Evolutionary conservation across 2,888 invertebrate species (phyloP).

Genomic region (Tenthredo amoena): DNA sequence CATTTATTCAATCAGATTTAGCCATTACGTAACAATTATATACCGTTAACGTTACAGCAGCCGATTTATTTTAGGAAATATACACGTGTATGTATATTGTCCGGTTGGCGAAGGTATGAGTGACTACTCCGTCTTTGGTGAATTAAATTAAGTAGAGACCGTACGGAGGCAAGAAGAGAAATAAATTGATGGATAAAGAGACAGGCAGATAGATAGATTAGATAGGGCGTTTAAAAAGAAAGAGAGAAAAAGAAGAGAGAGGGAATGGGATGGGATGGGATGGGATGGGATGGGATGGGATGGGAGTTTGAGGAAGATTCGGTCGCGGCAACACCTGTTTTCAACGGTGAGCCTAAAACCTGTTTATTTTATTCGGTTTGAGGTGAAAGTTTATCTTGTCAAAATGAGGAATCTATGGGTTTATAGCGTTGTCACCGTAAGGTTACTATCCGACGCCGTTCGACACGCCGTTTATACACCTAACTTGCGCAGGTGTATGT

Average conservation of each 20-base stretch:
- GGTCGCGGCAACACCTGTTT: conserved; percentile 33
- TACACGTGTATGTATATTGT: not conserved
- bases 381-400: conserved; percentile 49
- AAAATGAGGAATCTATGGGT: conserved; percentile 46
- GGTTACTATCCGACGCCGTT: conserved; percentile 17
- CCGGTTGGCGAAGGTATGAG: not conserved
- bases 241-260: not conserved
- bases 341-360: conserved; percentile 19
- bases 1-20: not conserved
- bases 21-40: not conserved
- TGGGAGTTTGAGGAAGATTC: not conserved
- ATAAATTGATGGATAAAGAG: conserved; percentile 26
- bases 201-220: conserved; percentile 16
- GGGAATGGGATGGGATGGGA: not conserved
- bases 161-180: conserved; percentile 1
- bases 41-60: not conserved
- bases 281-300: not conserved
- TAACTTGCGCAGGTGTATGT: conserved; percentile 22
- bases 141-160: conserved; percentile 16
- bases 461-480: conserved; percentile 15
- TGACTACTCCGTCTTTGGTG: not conserved
- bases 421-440: conserved; percentile 41
- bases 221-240: conserved; percentile 9
- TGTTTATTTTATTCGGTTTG: conserved; percentile 49
- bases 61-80: not conserved